Percentiles rank a stretch among this genome's conserved stretches.
phyloP scores from a whole-genome alignment of 2,888 invertebrate species.

The Hermaeophaga mercurialis region DNA sequence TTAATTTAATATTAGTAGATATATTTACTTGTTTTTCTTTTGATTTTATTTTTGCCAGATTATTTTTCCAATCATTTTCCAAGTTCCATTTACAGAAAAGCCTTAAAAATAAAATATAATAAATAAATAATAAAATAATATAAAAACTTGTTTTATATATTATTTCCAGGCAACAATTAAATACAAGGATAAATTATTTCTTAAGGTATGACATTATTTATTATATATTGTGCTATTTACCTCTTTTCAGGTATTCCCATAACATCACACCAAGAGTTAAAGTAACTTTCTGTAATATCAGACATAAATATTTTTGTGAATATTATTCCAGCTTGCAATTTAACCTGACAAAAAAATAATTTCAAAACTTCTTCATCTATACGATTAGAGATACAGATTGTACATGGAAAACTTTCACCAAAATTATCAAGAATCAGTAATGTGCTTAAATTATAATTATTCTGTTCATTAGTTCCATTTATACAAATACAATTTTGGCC shows the following conservation, averaged over 20 bases:
- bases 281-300: constrained; percentile 39
- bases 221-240: no score
- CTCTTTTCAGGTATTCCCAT: constrained; percentile 13
- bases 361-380: constrained; percentile 30
- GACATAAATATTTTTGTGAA: constrained; percentile 41
- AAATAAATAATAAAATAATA: no score
- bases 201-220: no score
- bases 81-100: constrained; percentile 34
- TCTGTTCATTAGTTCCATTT: constrained; percentile 40
- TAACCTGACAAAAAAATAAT: constrained; percentile 32
- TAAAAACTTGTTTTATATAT: no score
- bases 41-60: constrained; percentile 27
- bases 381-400: constrained; percentile 38
- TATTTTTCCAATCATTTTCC: constrained; percentile 29
- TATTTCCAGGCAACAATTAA: no score
- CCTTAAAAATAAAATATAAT: constrained; percentile 7
- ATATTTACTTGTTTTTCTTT: constrained; percentile 25
- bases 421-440: constrained; percentile 38
- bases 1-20: no score
- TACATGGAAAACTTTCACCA: constrained; percentile 39
- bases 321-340: constrained; percentile 30
- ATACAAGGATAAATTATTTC: no score
- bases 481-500: constrained; percentile 40
- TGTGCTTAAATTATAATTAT: constrained; percentile 35
- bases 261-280: constrained; percentile 33